These are phyloP conservation scores for Ardeotis arabs DNA, from an alignment of 2,113 vertebrate genomes.

Conservation along the genomic window DNA sequence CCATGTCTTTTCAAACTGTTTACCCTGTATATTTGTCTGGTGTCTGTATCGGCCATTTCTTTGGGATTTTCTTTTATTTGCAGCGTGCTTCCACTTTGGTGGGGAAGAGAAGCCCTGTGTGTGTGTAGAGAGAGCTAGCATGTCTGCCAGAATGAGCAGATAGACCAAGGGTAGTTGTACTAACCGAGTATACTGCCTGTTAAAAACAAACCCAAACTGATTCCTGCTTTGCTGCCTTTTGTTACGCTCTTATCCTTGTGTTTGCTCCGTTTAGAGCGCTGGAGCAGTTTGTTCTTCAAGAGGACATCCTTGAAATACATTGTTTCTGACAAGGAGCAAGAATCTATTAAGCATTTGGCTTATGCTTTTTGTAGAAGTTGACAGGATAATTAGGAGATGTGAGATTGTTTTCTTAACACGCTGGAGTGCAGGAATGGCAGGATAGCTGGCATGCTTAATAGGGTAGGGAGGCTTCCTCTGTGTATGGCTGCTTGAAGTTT, in stretches of 20 bases:
- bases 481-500: not conserved
- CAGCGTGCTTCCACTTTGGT: not conserved
- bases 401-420: not conserved
- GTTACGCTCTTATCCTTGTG: not conserved
- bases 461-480: not conserved
- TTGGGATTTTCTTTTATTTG: not conserved
- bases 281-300: not conserved
- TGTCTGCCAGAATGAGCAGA: not conserved
- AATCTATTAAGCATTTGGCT: not conserved
- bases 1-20: not conserved
- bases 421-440: not conserved
- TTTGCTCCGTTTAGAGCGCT: not conserved
- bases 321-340: constrained; percentile 22
- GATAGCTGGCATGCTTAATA: not conserved
- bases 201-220: not conserved
- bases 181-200: not conserved
- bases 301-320: not conserved
- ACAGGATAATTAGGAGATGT: not conserved
- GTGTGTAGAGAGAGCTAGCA: not conserved
- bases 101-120: not conserved
- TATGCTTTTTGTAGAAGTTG: not conserved
- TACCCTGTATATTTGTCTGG: not conserved
- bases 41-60: not conserved
- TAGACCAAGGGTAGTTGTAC: not conserved
- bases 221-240: not conserved